Conservation (phyloP, 2,888 invertebrate genomes). For the Rhagonycha lutea region DNA sequence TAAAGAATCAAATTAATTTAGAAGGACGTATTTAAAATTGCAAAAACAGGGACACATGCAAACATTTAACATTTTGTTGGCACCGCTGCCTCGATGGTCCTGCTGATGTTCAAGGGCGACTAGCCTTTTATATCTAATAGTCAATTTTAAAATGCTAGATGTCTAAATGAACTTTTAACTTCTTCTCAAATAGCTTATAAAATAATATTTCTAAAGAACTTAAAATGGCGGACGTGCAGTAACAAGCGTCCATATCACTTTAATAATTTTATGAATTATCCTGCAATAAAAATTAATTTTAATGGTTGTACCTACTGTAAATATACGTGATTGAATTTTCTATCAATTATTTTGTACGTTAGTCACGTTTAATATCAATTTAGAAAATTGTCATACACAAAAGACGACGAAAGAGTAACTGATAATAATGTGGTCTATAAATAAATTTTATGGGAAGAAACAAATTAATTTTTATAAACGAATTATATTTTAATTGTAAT, state of each 20-base stretch:
- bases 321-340: neutral
- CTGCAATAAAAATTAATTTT: neutral
- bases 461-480: neutral
- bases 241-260: neutral
- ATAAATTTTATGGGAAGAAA: neutral
- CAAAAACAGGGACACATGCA: too few relatives aligned
- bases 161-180: neutral
- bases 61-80: too few relatives aligned
- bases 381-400: neutral
- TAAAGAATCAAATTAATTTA: too few relatives aligned
- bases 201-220: neutral
- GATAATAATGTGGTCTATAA: neutral
- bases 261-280: neutral
- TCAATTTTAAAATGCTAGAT: too few relatives aligned
- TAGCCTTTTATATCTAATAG: too few relatives aligned
- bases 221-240: neutral
- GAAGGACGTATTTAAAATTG: too few relatives aligned
- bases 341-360: neutral
- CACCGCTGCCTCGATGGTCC: too few relatives aligned
- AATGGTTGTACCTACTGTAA: neutral
- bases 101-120: too few relatives aligned
- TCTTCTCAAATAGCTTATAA: neutral
- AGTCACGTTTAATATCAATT: neutral
- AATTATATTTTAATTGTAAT: neutral
- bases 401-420: neutral